Percentiles rank a stretch among this genome's conserved stretches.
phyloP scores from a whole-genome alignment of 1,140 invertebrate genomes.

The Arctopsyche grandis region DNA sequence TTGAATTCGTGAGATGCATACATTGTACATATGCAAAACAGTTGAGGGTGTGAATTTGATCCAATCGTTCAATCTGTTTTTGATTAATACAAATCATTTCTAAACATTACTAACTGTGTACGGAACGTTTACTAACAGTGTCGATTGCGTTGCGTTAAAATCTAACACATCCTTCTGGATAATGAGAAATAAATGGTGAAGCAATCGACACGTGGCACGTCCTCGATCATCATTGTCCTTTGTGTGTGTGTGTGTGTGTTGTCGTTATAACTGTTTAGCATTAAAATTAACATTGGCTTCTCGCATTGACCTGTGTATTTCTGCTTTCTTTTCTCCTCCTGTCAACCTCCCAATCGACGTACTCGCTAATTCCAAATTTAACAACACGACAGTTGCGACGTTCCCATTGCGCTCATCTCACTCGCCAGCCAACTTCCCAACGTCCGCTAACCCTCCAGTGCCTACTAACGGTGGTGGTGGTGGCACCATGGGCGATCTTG shows the following conservation, averaged over 20 bases:
- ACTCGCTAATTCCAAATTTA: conserved; percentile 42
- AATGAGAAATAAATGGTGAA: no score
- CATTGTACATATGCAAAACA: no score
- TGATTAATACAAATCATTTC: no score
- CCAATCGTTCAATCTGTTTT: no score
- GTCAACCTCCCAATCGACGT: conserved; percentile 56
- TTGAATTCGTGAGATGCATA: no score
- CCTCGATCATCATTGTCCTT: conserved; percentile 16
- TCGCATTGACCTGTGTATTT: conserved; percentile 56
- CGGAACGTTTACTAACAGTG: no score
- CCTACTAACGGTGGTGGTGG: conserved; percentile 58
- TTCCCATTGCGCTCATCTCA: conserved; percentile 55
- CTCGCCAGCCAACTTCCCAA: conserved; percentile 45
- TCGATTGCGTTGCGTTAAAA: no score
- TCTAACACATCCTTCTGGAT: no score
- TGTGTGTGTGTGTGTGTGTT: conserved; percentile 1
- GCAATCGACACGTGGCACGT: no score
- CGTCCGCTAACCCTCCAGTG: conserved; percentile 51
- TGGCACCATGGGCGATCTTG: conserved; percentile 51
- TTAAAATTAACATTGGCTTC: conserved; percentile 41
- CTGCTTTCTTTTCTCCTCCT: conserved; percentile 61
- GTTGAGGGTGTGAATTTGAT: no score
- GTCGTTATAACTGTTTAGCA: neutral
- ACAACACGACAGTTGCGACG: conserved; percentile 56
- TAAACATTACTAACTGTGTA: no score